Conservation (phyloP, 2,888 invertebrate genomes). For the Acanthosoma haemorrhoidale region DNA sequence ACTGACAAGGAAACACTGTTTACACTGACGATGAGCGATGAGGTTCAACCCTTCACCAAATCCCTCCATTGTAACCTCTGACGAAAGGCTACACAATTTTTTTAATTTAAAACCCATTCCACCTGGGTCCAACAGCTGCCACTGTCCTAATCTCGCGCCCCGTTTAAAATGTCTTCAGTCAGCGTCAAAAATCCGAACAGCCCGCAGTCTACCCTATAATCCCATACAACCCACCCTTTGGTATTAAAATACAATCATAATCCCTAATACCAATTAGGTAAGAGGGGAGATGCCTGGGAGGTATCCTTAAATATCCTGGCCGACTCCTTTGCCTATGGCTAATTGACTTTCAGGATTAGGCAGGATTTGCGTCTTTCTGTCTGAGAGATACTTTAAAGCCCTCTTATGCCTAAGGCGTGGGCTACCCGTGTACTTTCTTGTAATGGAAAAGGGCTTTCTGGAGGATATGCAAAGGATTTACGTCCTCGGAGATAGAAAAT, state of each 20-base stretch:
- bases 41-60: slow-evolving; percentile 8
- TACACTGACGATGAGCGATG: slow-evolving; percentile 10
- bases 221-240: neutral
- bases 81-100: slow-evolving; percentile 1
- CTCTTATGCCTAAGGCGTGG: neutral
- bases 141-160: neutral
- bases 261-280: slow-evolving; percentile 12
- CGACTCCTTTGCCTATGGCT: neutral
- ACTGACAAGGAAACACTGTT: neutral
- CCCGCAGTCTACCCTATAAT: no score
- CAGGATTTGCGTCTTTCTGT: slow-evolving; percentile 8
- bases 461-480: neutral
- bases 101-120: slow-evolving; percentile 12
- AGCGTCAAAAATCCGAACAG: neutral
- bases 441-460: neutral
- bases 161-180: slow-evolving; percentile 12
- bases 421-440: slow-evolving; percentile 8
- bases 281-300: neutral
- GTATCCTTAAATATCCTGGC: slow-evolving; percentile 4
- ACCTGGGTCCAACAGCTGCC: neutral
- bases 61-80: neutral
- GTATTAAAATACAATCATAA: slow-evolving; percentile 25
- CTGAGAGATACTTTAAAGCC: slow-evolving; percentile 11
- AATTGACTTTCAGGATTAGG: slow-evolving; percentile 22
- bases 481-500: neutral